Evolutionary conservation across 2,797 vertebrate species (phyloP).

Genomic region (Parauchenoglanis punctatus): DNA sequence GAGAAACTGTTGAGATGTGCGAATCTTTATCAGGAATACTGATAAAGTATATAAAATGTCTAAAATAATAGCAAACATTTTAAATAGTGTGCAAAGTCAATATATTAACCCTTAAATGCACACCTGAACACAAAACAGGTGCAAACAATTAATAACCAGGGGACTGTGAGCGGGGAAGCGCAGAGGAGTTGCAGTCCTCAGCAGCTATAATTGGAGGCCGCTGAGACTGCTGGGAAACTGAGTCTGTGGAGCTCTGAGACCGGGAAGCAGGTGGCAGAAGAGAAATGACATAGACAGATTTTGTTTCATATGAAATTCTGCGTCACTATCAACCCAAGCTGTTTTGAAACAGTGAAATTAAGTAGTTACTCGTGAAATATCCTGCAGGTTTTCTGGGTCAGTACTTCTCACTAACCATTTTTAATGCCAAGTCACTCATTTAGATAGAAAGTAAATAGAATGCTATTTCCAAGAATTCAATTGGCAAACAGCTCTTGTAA

Average conservation of each 20-base stretch:
- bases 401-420: neutral
- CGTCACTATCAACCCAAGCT: neutral
- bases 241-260: too few relatives aligned
- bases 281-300: neutral
- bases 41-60: too few relatives aligned
- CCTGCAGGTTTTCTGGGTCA: neutral
- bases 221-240: too few relatives aligned
- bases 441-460: neutral
- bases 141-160: too few relatives aligned
- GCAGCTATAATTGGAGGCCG: too few relatives aligned
- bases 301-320: neutral
- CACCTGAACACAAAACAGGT: too few relatives aligned
- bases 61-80: neutral
- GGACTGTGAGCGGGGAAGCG: too few relatives aligned
- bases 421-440: neutral
- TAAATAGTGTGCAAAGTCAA: neutral
- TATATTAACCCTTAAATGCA: neutral
- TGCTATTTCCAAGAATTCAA: conserved; percentile 8
- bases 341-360: neutral
- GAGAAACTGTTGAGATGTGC: neutral
- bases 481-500: conserved; percentile 4
- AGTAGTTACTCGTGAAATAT: neutral
- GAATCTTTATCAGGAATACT: neutral
- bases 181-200: too few relatives aligned
- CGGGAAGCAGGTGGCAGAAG: too few relatives aligned